A percentile compares a stretch with the other conserved stretches of the same genome.
phyloP scores from a whole-genome alignment of 2,113 vertebrate genomes.

The Carollia perspicillata region DNA sequence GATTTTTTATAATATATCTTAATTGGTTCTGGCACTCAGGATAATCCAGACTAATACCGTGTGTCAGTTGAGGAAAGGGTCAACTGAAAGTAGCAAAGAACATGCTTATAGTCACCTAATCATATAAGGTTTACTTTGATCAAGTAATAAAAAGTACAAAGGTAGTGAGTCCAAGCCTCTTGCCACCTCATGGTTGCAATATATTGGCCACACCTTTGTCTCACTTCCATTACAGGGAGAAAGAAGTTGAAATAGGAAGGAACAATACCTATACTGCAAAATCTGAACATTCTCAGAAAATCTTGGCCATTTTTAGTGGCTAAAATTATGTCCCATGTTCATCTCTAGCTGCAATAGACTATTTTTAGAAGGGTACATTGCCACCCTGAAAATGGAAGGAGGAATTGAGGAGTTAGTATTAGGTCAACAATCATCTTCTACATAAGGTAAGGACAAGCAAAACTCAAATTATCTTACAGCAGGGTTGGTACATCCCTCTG shows the following conservation, averaged over 20 bases:
- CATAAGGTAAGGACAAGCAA: background rate
- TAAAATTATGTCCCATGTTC: background rate
- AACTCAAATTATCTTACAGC: background rate
- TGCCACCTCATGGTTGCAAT: background rate
- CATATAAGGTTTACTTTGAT: background rate
- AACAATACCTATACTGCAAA: background rate
- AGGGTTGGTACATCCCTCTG: background rate
- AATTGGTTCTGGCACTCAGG: background rate
- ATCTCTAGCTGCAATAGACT: background rate
- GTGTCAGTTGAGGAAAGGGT: too few relatives aligned
- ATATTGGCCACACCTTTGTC: background rate
- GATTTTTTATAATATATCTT: background rate
- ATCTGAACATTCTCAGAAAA: background rate
- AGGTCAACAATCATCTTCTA: background rate
- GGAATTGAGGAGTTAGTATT: background rate
- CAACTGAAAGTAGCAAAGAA: background rate
- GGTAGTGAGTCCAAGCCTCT: background rate
- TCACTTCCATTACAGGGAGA: background rate
- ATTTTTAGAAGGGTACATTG: slow-evolving; percentile 8
- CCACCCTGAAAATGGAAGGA: background rate
- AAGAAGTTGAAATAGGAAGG: background rate
- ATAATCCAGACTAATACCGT: background rate
- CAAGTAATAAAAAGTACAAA: background rate
- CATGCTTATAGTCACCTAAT: background rate
- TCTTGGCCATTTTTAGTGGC: background rate